These are phyloP conservation scores for Apodemus speciosus DNA, from an alignment of 2,113 vertebrate genomes.

Conservation along the genomic window DNA sequence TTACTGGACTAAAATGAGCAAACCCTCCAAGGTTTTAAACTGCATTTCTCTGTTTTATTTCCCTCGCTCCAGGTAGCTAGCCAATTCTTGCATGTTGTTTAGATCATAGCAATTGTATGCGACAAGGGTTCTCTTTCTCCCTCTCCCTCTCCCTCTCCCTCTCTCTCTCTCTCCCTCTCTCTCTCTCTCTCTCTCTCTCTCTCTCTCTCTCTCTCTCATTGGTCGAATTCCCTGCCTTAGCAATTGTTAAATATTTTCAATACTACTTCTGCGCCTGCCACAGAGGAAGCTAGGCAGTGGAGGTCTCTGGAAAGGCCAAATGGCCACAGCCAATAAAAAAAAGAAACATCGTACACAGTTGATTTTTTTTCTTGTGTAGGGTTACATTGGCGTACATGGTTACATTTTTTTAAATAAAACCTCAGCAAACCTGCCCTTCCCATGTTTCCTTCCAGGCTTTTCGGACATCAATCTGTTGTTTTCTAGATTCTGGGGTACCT, in stretches of 20 bases:
- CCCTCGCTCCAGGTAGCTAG: background rate
- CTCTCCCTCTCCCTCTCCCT: too few relatives aligned
- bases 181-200: background rate
- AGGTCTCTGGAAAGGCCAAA: conserved; percentile 33
- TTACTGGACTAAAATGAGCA: conserved; percentile 20
- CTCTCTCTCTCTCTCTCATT: background rate
- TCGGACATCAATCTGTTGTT: background rate
- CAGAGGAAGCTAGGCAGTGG: background rate
- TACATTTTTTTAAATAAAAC: background rate
- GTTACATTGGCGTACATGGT: background rate
- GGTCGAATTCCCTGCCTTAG: background rate
- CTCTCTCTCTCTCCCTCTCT: background rate
- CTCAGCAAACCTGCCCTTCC: background rate
- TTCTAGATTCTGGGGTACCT: background rate
- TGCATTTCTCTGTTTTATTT: conserved; percentile 35
- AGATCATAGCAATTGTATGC: background rate
- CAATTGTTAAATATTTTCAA: background rate
- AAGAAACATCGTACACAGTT: conserved; percentile 1
- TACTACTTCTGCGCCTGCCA: background rate
- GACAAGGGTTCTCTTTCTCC: background rate
- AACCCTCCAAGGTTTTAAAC: background rate
- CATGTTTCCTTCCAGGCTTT: background rate
- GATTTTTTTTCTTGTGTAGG: background rate
- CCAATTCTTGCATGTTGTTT: background rate
- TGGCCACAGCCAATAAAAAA: conserved; percentile 15